A percentile compares a stretch with the other conserved stretches of the same genome.
phyloP scores from a whole-genome alignment of 1,140 invertebrate genomes.

The Pseudomyrmex gracilis region DNA sequence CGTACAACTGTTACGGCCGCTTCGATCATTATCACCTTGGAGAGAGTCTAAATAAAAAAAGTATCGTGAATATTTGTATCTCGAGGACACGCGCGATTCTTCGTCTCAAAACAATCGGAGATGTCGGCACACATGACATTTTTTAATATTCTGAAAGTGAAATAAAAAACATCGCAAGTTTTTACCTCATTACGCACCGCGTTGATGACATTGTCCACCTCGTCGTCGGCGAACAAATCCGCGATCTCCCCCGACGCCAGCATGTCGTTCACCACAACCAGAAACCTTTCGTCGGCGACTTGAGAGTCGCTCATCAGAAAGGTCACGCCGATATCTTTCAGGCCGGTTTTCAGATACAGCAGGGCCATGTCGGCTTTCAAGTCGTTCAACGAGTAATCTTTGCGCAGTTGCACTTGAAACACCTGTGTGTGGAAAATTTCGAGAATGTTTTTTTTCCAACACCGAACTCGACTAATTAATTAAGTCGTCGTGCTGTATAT shows the following conservation, averaged over 20 bases:
- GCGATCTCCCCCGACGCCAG: constrained; percentile 97
- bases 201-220: constrained; percentile 94
- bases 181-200: constrained; percentile 93
- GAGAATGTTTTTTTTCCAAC: not conserved
- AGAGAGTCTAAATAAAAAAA: too few species aligned
- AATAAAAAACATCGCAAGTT: not conserved
- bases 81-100: too few species aligned
- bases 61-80: too few species aligned
- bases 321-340: constrained; percentile 94
- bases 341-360: constrained; percentile 95
- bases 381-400: constrained; percentile 94
- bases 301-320: constrained; percentile 98
- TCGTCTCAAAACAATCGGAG: too few species aligned
- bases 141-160: not conserved
- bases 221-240: constrained; percentile 96
- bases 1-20: not conserved
- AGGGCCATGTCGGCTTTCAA: constrained; percentile 92
- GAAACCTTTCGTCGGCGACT: constrained; percentile 95
- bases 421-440: constrained; percentile 71
- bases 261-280: constrained; percentile 97
- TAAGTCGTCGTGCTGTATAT: not conserved
- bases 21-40: too few species aligned
- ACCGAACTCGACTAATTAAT: too few species aligned
- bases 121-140: too few species aligned
- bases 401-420: constrained; percentile 93